phyloP scores from a whole-genome alignment of 2,888 invertebrate species.

The Oegoconia quadripuncta region DNA sequence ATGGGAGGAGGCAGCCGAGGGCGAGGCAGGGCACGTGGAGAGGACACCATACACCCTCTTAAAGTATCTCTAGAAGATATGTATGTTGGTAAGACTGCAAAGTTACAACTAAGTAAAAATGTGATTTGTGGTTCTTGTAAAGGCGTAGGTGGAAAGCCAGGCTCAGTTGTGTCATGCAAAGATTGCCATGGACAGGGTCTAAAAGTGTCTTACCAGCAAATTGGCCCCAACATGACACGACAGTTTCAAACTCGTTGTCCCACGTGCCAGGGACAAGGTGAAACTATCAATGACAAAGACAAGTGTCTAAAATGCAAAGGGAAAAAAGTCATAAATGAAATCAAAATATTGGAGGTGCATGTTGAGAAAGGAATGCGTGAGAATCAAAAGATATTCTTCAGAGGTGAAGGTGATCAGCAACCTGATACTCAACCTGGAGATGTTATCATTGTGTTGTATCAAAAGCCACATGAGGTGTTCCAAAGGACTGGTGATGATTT shows the following conservation, averaged over 20 bases:
- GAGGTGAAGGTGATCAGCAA: slow-evolving; percentile 94
- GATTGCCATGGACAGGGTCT: slow-evolving; percentile 89
- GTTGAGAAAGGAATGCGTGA: slow-evolving; percentile 94
- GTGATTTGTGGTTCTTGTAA: slow-evolving; percentile 87
- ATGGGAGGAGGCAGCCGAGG: slow-evolving; percentile 78
- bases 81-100: slow-evolving; percentile 92
- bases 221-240: slow-evolving; percentile 82
- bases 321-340: slow-evolving; percentile 89
- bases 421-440: slow-evolving; percentile 93
- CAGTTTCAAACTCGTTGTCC: slow-evolving; percentile 81
- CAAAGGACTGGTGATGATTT: slow-evolving; percentile 87
- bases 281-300: slow-evolving; percentile 88
- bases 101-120: slow-evolving; percentile 90
- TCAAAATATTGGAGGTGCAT: slow-evolving; percentile 91
- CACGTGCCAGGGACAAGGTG: slow-evolving; percentile 84
- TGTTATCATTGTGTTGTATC: slow-evolving; percentile 91
- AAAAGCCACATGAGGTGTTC: slow-evolving; percentile 88
- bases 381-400: slow-evolving; percentile 90
- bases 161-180: slow-evolving; percentile 82
- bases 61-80: slow-evolving; percentile 94
- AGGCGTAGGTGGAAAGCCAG: slow-evolving; percentile 87
- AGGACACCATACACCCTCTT: slow-evolving; percentile 90
- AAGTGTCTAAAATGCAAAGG: slow-evolving; percentile 91
- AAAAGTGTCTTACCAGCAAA: slow-evolving; percentile 85
- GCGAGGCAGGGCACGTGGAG: slow-evolving; percentile 82